Conservation (phyloP, 2,113 vertebrate genomes). For the Anseranas semipalmata region DNA sequence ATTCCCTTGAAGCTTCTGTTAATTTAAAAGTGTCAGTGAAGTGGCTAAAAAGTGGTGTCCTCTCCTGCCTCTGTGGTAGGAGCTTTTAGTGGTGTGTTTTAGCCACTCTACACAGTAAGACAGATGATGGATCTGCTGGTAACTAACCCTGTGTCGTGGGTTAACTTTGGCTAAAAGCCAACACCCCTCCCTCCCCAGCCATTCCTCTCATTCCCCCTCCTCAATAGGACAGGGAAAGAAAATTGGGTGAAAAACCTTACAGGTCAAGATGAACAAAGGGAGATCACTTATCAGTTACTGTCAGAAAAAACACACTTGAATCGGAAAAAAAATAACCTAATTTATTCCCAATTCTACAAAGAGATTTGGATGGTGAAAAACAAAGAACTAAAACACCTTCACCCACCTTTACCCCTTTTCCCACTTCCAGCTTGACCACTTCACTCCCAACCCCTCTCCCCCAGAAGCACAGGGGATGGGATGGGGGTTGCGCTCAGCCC, state of each 20-base stretch:
- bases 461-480: not conserved
- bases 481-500: fast-evolving
- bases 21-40: not conserved
- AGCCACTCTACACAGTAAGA: not conserved
- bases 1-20: not conserved
- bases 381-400: not conserved
- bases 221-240: not conserved
- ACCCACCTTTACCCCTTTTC: not conserved
- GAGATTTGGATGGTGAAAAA: not conserved
- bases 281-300: not conserved
- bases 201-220: not conserved
- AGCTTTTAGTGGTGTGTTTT: not conserved
- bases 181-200: not conserved
- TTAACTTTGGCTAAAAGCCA: not conserved
- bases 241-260: not conserved
- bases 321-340: not conserved
- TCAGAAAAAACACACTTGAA: not conserved
- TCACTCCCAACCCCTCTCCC: fast-evolving
- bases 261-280: not conserved
- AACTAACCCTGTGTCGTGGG: not conserved
- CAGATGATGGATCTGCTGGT: not conserved
- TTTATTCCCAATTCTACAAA: not conserved
- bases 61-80: not conserved
- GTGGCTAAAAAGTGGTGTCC: not conserved
- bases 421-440: fast-evolving